These are phyloP conservation scores for Cheilosia vernalis DNA, from an alignment of 2,888 invertebrate species.

Conservation along the genomic window DNA sequence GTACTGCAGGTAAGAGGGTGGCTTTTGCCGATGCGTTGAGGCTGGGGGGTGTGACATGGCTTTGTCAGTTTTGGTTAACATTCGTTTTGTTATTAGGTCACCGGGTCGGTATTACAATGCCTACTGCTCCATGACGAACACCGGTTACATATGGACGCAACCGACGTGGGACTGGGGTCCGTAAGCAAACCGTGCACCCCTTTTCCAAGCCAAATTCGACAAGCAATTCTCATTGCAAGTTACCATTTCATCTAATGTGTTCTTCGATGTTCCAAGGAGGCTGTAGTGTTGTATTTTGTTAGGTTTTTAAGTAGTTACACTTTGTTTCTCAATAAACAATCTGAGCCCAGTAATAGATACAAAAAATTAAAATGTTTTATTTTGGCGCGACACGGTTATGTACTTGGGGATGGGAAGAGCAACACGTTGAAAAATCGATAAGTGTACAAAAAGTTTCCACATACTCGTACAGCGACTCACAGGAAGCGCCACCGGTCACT, in stretches of 20 bases:
- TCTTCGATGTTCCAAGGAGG: slow-evolving; percentile 55
- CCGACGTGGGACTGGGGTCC: slow-evolving; percentile 85
- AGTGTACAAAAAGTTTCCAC: slow-evolving; percentile 13
- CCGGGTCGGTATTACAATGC: slow-evolving; percentile 96
- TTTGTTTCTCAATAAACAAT: slow-evolving; percentile 43
- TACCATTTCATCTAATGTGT: slow-evolving; percentile 63
- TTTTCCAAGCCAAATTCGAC: neutral
- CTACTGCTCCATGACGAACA: slow-evolving; percentile 94
- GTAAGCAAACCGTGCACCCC: slow-evolving; percentile 62
- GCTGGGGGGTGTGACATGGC: neutral
- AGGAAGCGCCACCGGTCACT: slow-evolving; percentile 26
- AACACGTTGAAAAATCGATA: slow-evolving; percentile 75
- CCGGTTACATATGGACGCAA: slow-evolving; percentile 95
- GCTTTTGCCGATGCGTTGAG: no score
- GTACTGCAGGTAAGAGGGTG: slow-evolving; percentile 86
- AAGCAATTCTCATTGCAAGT: slow-evolving; percentile 28
- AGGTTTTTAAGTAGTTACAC: slow-evolving; percentile 51
- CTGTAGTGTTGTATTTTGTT: slow-evolving; percentile 36
- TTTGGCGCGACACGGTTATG: slow-evolving; percentile 43
- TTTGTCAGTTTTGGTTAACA: slow-evolving; percentile 20
- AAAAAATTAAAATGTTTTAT: slow-evolving; percentile 22
- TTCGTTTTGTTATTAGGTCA: slow-evolving; percentile 83
- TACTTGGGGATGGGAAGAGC: slow-evolving; percentile 48
- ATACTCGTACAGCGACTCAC: slow-evolving; percentile 16
- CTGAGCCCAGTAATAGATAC: slow-evolving; percentile 8